These are phyloP conservation scores for Pangasius sanitwongsei DNA, from an alignment of 2,797 vertebrate species.

Conservation along the genomic window DNA sequence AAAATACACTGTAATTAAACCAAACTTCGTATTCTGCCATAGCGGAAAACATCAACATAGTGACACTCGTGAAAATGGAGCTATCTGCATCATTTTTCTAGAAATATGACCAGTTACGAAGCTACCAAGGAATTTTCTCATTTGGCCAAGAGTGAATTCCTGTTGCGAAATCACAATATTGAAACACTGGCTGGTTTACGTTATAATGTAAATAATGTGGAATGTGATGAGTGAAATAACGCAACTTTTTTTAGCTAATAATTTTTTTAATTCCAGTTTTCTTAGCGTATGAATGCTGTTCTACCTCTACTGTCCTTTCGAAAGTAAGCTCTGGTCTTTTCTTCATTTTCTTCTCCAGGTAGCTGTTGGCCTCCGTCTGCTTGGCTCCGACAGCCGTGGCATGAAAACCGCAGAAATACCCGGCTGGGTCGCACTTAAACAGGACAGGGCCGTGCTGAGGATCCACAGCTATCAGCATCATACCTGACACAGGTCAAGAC, in stretches of 20 bases:
- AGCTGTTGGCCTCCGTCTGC: conserved; percentile 77
- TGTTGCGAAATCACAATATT: background rate
- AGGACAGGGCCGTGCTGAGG: conserved; percentile 74
- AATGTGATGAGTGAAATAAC: too few relatives aligned
- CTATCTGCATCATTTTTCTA: background rate
- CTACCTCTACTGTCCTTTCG: conserved; percentile 74
- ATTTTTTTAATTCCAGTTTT: background rate
- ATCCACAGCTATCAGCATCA: conserved; percentile 78
- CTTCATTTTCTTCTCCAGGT: conserved; percentile 81
- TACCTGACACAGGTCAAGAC: conserved; percentile 64
- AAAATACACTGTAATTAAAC: background rate
- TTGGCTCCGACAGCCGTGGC: conserved; percentile 76
- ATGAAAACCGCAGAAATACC: conserved; percentile 80
- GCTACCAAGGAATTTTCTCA: background rate
- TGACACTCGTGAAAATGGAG: background rate
- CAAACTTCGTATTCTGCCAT: background rate
- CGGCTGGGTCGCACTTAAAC: conserved; percentile 79
- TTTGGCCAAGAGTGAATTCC: background rate
- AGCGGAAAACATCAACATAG: background rate
- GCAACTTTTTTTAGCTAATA: too few relatives aligned
- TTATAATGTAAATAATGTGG: background rate
- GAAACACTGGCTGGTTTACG: background rate
- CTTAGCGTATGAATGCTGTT: background rate
- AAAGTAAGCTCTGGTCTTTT: conserved; percentile 72
- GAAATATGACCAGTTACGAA: background rate